A percentile compares a stretch with the other conserved stretches of the same genome.
These are phyloP conservation scores for Ceratitis capitata DNA, from an alignment of 1,140 invertebrate genomes.

Conservation along the genomic window DNA sequence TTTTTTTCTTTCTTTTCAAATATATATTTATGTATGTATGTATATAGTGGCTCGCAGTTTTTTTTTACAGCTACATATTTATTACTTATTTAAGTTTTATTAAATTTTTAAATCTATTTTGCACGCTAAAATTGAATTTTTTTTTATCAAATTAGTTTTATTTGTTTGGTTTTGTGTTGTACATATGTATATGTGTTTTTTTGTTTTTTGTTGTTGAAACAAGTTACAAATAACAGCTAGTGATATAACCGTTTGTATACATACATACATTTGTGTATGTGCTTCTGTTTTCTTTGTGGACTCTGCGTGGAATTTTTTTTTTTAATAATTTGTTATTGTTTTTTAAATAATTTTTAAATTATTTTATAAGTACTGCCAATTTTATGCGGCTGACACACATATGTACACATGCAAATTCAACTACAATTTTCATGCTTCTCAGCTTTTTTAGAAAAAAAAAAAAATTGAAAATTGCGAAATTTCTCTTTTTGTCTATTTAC, in stretches of 20 bases:
- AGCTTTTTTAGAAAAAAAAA: too few species aligned
- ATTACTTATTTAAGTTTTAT: not conserved
- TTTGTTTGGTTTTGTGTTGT: not conserved
- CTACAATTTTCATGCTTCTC: not conserved
- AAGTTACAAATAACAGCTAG: conserved; percentile 7
- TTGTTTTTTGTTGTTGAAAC: not conserved
- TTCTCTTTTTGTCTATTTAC: not conserved
- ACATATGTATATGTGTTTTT: not conserved
- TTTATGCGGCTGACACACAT: not conserved
- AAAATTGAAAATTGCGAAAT: conserved; percentile 3
- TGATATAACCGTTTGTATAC: not conserved
- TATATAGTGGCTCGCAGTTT: not conserved
- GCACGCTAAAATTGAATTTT: conserved; percentile 28
- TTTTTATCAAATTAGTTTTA: not conserved
- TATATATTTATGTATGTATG: not conserved
- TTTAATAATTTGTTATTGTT: not conserved
- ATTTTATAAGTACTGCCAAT: not conserved
- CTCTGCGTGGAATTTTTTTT: not conserved
- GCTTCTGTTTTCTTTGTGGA: not conserved
- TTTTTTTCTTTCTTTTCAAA: not conserved
- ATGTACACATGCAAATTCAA: not conserved
- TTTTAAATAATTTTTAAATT: not conserved
- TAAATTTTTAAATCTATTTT: not conserved
- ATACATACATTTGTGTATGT: not conserved
- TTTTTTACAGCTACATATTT: not conserved